Evolutionary conservation across 2,888 invertebrate species (phyloP), one percentile per base, ranked within the genome.

Genomic region (Petrophora chlorosata): DNA sequence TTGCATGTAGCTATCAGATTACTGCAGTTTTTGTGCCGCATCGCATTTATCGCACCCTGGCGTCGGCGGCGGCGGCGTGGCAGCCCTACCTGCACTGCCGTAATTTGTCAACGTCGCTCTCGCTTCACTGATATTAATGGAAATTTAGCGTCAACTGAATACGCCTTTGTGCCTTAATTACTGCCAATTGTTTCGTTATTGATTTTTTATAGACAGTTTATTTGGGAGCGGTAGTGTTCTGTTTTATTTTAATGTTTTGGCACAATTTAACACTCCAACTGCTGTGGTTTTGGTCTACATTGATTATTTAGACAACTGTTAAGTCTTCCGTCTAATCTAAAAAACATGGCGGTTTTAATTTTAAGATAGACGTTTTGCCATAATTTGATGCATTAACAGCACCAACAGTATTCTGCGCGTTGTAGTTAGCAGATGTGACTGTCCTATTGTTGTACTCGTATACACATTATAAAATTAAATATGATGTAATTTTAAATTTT

Each of bases 81-180:
- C 53, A 56, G 33, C 58, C 58, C 58, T 58, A 50, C 53, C 50
- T 55, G 54, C 44, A 44, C 39, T 44, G 52, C 33, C 17, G 76
- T 73, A 75, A 82, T 85, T 85, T 79, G 77, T 85, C 83, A 85
- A 75, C 61, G 82, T 82, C 84, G 61, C 57, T 60, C 63, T 62
- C 61, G 60, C 64, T 52, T 50, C 69, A 44, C 63, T 63, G 73
- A 71, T 75, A 71, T 72, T 79, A 83, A 85, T 84, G 82, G 80
- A 79, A 79, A 84, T 79, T 79, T 78, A 76, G 82, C 77, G 82
- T 81, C 79, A 74, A 76, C 73, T 70, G 76, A 66, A 67, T 74
- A 67, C 67, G 69, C 69, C 65, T 71, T 65, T 70, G 66, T 69
- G 69, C 72, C 72, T 74, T 81, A 79, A 81, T 82, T 84, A 74